Percentiles rank a stretch among this genome's conserved stretches.
Conservation (phyloP, 2,113 vertebrate species). For the Nyctibius bracteatus region DNA sequence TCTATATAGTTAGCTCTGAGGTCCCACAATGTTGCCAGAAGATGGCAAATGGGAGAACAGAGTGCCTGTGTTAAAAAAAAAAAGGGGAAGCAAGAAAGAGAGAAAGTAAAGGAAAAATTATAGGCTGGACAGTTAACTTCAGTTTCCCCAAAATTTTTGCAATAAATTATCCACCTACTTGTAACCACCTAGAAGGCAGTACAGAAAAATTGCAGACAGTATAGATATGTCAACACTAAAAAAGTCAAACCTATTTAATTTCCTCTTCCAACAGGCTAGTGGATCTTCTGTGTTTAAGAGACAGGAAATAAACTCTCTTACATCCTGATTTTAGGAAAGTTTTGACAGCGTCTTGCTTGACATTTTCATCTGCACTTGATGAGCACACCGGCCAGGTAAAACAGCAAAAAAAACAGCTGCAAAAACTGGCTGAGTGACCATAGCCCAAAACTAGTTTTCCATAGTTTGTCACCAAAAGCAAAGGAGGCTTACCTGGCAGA, state of each 20-base stretch:
- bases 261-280: neutral
- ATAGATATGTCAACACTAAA: neutral
- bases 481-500: neutral
- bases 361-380: neutral
- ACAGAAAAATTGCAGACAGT: neutral
- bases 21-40: neutral
- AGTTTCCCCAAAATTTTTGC: neutral
- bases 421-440: neutral
- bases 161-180: neutral
- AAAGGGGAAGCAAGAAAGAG: neutral
- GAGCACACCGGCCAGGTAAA: neutral
- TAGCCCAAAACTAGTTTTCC: neutral
- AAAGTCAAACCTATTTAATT: neutral
- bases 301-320: neutral
- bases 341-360: neutral
- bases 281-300: neutral
- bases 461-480: neutral
- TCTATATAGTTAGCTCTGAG: neutral
- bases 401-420: fast-evolving
- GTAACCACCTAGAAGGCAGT: neutral
- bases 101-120: neutral
- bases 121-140: neutral
- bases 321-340: neutral
- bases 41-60: neutral
- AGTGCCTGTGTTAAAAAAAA: neutral